These are phyloP conservation scores for Corvus hawaiiensis DNA, from an alignment of 2,113 vertebrate genomes.

Conservation along the genomic window DNA sequence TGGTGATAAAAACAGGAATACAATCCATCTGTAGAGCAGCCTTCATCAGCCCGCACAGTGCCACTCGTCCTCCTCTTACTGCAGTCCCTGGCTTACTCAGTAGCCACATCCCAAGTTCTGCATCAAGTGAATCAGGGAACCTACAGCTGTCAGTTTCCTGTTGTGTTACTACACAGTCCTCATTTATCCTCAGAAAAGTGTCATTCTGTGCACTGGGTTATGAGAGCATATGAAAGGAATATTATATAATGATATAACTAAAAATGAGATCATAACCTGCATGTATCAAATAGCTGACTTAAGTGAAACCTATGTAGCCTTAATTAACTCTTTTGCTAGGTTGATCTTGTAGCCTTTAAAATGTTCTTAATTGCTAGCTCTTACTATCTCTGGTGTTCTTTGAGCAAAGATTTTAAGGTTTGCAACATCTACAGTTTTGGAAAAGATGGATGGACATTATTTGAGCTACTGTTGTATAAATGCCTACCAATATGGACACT, in stretches of 20 bases:
- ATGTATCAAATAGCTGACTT: neutral
- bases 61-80: neutral
- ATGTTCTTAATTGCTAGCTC: neutral
- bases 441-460: neutral
- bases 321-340: neutral
- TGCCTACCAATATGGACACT: neutral
- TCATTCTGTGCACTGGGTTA: neutral
- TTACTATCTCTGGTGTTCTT: neutral
- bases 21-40: neutral
- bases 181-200: neutral
- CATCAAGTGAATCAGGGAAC: neutral
- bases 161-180: neutral
- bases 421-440: neutral
- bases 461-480: neutral
- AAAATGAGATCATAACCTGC: neutral
- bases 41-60: neutral
- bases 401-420: neutral
- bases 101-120: neutral
- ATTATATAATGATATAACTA: neutral
- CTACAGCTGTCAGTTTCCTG: neutral
- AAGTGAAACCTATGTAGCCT: neutral
- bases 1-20: neutral
- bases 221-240: neutral
- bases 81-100: neutral
- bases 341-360: neutral